Evolutionary conservation across 2,888 invertebrate species (phyloP).

Genomic region (Gandaritis pyraliata): DNA sequence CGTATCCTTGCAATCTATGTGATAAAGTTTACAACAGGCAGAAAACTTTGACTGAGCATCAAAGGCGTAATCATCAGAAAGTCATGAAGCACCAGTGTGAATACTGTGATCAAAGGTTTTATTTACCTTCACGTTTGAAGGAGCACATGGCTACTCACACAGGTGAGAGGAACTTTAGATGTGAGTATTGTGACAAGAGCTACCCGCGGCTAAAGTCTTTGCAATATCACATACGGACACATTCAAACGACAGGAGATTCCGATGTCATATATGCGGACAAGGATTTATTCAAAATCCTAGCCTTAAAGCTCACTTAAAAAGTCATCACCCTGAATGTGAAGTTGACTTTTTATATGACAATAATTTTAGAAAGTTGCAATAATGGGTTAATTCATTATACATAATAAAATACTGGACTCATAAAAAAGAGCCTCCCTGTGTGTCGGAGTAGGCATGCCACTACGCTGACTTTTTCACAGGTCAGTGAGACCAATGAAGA

Average conservation of each 20-base stretch:
- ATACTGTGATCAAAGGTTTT: conserved; percentile 82
- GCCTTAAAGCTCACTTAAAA: conserved; percentile 85
- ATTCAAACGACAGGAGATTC: conserved; percentile 84
- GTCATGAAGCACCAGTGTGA: conserved; percentile 81
- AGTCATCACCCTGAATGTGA: conserved; percentile 81
- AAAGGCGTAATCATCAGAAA: conserved; percentile 73
- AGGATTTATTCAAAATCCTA: conserved; percentile 85
- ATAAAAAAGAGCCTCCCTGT: background rate
- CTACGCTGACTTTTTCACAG: too few relatives aligned
- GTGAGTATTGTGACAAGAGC: conserved; percentile 84
- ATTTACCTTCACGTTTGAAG: conserved; percentile 71
- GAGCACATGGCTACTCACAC: conserved; percentile 84
- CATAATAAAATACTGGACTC: background rate
- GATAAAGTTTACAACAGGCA: conserved; percentile 77
- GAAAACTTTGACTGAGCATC: conserved; percentile 75
- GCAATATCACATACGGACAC: conserved; percentile 85
- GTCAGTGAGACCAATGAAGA: too few relatives aligned
- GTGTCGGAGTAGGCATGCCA: too few relatives aligned
- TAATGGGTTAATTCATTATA: background rate
- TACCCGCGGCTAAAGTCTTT: conserved; percentile 85
- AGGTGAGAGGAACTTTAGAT: conserved; percentile 82
- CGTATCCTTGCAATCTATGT: conserved; percentile 75
- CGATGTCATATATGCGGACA: conserved; percentile 83
- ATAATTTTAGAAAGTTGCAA: conserved; percentile 33
- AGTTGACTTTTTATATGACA: conserved; percentile 49